Base-by-base conservation (phyloP, 2,888 invertebrate genomes). In the Athrips mouffetella region DNA sequence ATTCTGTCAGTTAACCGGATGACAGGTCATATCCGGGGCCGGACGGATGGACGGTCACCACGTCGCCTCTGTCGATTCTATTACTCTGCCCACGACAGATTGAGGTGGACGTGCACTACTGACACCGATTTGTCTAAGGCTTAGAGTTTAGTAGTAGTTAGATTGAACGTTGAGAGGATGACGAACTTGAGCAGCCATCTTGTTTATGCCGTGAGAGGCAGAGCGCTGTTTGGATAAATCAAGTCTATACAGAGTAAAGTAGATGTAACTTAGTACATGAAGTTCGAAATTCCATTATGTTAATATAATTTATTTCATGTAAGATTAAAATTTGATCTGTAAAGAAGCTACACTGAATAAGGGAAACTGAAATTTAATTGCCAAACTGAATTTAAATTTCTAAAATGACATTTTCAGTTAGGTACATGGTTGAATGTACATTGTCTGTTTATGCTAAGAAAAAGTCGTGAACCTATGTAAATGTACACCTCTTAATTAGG, bases 11-110 rank as follows among this genome's bases (percentile, higher is more conserved):
- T 71, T 66, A 62, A 57, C 67, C 75, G 76, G 74, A 71, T 80
- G 85, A 84, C 82, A 80, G 82, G 77, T 78, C 76, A 80, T 80
- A 81, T 80, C 82, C 78, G 80, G 37, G 78, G 62, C 66, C 60
- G 65, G 66, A 60, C 60, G 30, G 66, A 60, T 59, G 30, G 20
- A 20, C 74, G 76, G 76, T 75, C 77, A 71, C 71, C 72, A n/a
- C 75, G 61, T 66, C 57, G 75, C 67, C 65, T 73, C 72, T 71
- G 76, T 79, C 81, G 76, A 80, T 84, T 83, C 82, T 81, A 82
- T 81, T 81, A 82, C 76, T 65, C 74, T 78, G 80, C 69, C 54
- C 60, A 52, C 58, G 80, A 78, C 81, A 79, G 73, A 80, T 83
- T 81, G 78, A 75, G 76, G 74, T 67, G 71, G 59, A 61, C 67